A percentile compares a stretch with the other conserved stretches of the same genome.
These are phyloP conservation scores for Anadara kagoshimensis DNA, from an alignment of 1,140 invertebrate genomes.

Conservation along the genomic window DNA sequence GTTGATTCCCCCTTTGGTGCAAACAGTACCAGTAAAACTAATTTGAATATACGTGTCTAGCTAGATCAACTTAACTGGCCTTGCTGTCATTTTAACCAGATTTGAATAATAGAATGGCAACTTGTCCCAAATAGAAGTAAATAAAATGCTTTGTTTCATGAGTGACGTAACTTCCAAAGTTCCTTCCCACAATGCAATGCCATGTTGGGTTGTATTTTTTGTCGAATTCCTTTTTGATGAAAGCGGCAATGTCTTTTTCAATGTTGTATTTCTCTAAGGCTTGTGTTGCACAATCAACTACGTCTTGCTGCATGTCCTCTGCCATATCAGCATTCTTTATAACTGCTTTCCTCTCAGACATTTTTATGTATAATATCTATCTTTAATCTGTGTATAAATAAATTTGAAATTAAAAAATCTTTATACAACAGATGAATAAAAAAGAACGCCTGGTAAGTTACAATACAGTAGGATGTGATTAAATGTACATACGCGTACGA, in stretches of 20 bases:
- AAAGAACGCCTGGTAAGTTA: too few relatives aligned
- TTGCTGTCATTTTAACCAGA: conserved; percentile 89
- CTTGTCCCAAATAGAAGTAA: conserved; percentile 97
- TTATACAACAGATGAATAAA: too few relatives aligned
- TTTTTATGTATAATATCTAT: too few relatives aligned
- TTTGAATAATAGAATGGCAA: conserved; percentile 98
- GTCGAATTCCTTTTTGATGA: conserved; percentile 97
- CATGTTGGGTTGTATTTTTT: conserved; percentile 81
- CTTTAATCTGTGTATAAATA: too few relatives aligned
- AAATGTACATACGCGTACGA: too few relatives aligned
- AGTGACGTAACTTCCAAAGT: conserved; percentile 95
- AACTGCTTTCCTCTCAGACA: too few relatives aligned
- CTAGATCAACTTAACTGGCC: too few relatives aligned
- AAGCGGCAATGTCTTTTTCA: conserved; percentile 98
- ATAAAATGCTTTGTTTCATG: conserved; percentile 98
- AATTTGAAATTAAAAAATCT: too few relatives aligned
- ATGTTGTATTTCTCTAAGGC: conserved; percentile 99
- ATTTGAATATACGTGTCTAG: too few relatives aligned
- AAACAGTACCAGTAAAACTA: too few relatives aligned
- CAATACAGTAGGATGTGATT: too few relatives aligned
- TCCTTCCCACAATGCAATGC: conserved; percentile 91
- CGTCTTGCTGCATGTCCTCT: conserved; percentile 99
- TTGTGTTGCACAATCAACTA: conserved; percentile 98
- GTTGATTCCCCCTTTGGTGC: too few relatives aligned
- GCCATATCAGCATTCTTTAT: conserved; percentile 99